phyloP scores from a whole-genome alignment of 2,797 vertebrate species.

The Argyrosomus regius region DNA sequence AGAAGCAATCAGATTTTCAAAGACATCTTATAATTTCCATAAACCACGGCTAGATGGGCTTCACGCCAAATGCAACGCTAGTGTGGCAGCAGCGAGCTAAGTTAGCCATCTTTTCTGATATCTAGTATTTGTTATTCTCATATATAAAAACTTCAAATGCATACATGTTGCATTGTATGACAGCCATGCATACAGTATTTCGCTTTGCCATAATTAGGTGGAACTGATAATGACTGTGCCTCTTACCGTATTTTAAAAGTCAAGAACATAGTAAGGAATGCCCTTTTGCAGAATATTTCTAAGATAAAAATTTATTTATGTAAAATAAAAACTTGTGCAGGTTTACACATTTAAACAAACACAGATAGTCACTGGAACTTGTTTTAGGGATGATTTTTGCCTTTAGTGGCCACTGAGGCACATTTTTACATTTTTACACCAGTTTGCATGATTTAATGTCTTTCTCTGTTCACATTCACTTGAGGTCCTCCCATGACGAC shows the following conservation, averaged over 20 bases:
- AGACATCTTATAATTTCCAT: conserved; percentile 56
- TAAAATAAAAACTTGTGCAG: conserved; percentile 30
- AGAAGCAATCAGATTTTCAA: conserved; percentile 53
- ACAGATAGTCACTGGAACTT: conserved; percentile 8
- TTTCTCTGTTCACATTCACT: neutral
- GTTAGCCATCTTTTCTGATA: conserved; percentile 43
- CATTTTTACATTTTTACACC: conserved; percentile 26
- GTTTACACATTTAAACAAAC: conserved; percentile 8
- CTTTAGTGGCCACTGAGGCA: conserved; percentile 6
- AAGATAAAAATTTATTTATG: conserved; percentile 41
- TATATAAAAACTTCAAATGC: conserved; percentile 29
- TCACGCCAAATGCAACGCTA: conserved; percentile 50
- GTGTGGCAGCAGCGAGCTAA: conserved; percentile 24
- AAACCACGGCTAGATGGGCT: conserved; percentile 44
- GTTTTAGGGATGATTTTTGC: conserved; percentile 3
- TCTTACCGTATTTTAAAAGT: conserved; percentile 25
- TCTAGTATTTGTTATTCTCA: conserved; percentile 43
- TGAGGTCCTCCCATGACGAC: neutral
- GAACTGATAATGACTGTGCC: conserved; percentile 15
- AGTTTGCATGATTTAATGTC: conserved; percentile 32
- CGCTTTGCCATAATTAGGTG: conserved; percentile 36
- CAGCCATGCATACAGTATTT: conserved; percentile 21
- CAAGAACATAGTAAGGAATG: conserved; percentile 45
- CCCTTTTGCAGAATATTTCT: conserved; percentile 55
- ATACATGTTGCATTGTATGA: conserved; percentile 31